Base-by-base conservation (phyloP, 30 jellyfish, hydroid and myxozoan genomes). In the Hydra vulgaris region DNA sequence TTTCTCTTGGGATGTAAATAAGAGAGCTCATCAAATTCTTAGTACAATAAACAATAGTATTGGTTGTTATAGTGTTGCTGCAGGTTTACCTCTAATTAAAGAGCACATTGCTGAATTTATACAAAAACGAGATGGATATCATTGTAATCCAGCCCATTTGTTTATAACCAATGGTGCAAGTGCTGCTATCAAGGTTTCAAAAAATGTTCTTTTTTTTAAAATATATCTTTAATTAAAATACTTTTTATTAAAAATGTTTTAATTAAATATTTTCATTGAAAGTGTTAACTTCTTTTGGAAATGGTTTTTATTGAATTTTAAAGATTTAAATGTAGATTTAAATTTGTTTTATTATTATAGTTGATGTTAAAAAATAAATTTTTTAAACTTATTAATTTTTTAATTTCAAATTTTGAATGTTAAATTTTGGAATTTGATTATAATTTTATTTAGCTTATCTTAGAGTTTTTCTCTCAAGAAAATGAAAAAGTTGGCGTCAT, bases 141-240 rank as follows among this genome's bases (percentile, higher is more conserved):
- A 96, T 4, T 80, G 95, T n/a, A 88, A 84, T 66, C 67, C 81
- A 7, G 80, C 70, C 7, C 79, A 81, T 22, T 75, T 93, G 12
- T 77, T 87, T 66, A 40, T 93, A 21, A 93, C 99, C 5, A 93
- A 93, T 88, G 99, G 99, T 12, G 99, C 99, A 17, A 86, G 96
- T 66, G 69, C 95, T 26, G 89, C 94, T 70, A 88, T 93, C 18
- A 93, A 93, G 92, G 96, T 88, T 76, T 40, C 20, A 21, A 3
- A 40, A 40, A 40, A 3, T 40, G 12, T 40, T 5, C 61, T 3
- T 12, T 40, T 40, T 40, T 40, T 5, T 40, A 40, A 40, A 40
- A 5, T 3, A 3, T 40, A 40, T 40, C 12, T 40, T 40, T 3
- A 40, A 5, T 40, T 3, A 3, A 40, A 40, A 40, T 5, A 40